Conservation (phyloP, 1,140 invertebrate genomes). For the Helicoverpa zea region DNA sequence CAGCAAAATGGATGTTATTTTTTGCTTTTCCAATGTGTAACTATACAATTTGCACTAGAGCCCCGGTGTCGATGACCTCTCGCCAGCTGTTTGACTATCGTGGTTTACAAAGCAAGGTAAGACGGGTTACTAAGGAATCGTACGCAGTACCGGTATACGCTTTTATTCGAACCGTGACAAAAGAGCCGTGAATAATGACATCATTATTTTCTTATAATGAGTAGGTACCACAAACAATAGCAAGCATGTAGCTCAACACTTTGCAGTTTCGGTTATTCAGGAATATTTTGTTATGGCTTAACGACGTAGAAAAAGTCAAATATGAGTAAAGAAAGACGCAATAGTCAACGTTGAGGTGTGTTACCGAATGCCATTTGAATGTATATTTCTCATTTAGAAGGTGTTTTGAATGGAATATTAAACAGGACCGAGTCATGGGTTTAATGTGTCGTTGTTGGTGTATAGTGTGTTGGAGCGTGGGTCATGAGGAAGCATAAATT, state of each 20-base stretch:
- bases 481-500: conserved; percentile 86
- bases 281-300: conserved; percentile 12
- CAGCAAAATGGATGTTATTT: conserved; percentile 75
- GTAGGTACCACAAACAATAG: conserved; percentile 68
- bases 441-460: conserved; percentile 64
- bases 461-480: conserved; percentile 67
- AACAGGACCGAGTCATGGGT: conserved; percentile 65
- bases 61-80: conserved; percentile 77
- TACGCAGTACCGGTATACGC: conserved; percentile 71
- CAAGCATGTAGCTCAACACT: conserved; percentile 46
- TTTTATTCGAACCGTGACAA: conserved; percentile 78
- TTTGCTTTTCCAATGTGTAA: conserved; percentile 77
- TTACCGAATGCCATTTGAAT: conserved; percentile 48
- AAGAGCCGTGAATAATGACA: conserved; percentile 82
- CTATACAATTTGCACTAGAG: conserved; percentile 83
- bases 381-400: conserved; percentile 56
- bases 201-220: conserved; percentile 79
- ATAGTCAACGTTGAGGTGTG: conserved; percentile 7
- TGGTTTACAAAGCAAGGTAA: conserved; percentile 67
- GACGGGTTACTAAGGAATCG: conserved; percentile 77
- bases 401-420: conserved; percentile 72
- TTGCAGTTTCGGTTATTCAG: conserved; percentile 39
- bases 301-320: conserved; percentile 21
- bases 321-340: conserved; percentile 35
- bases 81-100: conserved; percentile 83